A percentile compares a stretch with the other conserved stretches of the same genome.
Conservation (phyloP, 2,888 invertebrate genomes). For the Athetis lepigone region DNA sequence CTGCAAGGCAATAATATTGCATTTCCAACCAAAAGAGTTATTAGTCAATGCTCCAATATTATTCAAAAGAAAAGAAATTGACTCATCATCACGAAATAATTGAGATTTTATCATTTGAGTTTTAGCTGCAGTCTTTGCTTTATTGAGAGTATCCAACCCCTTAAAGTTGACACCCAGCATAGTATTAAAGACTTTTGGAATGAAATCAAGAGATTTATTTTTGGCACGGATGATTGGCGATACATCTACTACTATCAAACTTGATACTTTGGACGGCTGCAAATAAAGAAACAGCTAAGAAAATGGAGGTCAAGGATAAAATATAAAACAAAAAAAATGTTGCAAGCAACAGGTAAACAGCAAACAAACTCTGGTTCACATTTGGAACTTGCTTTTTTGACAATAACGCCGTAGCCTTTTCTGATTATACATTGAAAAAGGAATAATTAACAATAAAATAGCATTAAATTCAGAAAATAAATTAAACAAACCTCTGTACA, state of each 20-base stretch:
- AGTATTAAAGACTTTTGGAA: conserved; percentile 85
- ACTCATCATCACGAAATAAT: conserved; percentile 59
- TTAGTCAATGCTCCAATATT: conserved; percentile 71
- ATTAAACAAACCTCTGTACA: conserved; percentile 82
- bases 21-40: conserved; percentile 75
- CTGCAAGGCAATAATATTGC: conserved; percentile 73
- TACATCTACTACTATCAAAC: conserved; percentile 92
- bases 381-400: no score
- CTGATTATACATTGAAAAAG: no score
- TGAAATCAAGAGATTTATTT: conserved; percentile 85
- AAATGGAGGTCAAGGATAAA: not conserved
- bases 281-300: conserved; percentile 43
- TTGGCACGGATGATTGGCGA: conserved; percentile 90
- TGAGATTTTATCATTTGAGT: conserved; percentile 68
- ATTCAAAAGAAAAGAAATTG: conserved; percentile 75
- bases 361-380: no score
- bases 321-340: no score
- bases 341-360: no score
- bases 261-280: conserved; percentile 90
- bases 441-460: no score
- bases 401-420: no score
- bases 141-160: conserved; percentile 84
- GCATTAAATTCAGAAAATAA: no score
- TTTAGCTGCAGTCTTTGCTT: conserved; percentile 89
- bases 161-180: conserved; percentile 91